A percentile compares a stretch with the other conserved stretches of the same genome.
These are phyloP conservation scores for Pelosia muscerda DNA, from an alignment of 2,888 invertebrate genomes.

Conservation along the genomic window DNA sequence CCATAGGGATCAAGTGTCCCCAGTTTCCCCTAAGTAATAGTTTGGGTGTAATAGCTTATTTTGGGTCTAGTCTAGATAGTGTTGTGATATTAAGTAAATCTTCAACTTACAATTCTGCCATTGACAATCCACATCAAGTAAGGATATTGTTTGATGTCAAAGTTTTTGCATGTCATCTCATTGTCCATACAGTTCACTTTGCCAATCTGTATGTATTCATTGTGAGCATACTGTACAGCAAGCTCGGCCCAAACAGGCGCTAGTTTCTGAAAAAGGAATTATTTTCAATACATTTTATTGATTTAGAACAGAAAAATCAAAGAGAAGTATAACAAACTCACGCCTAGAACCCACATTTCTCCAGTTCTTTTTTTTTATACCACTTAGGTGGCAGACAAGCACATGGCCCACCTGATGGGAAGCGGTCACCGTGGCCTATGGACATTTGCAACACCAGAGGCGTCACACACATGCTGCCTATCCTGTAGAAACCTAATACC, in stretches of 20 bases:
- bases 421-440: too few relatives aligned
- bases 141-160: conserved; percentile 95
- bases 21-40: too few relatives aligned
- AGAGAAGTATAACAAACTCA: background rate
- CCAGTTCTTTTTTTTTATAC: too few relatives aligned
- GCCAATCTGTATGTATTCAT: conserved; percentile 90
- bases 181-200: conserved; percentile 95
- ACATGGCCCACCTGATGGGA: too few relatives aligned
- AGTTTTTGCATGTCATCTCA: conserved; percentile 91
- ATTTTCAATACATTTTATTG: background rate
- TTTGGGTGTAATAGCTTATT: background rate
- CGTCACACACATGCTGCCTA: too few relatives aligned
- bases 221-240: conserved; percentile 89
- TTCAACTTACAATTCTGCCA: conserved; percentile 91
- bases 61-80: background rate
- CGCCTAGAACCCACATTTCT: too few relatives aligned
- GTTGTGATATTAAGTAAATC: too few relatives aligned
- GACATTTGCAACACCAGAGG: too few relatives aligned
- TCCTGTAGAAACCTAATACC: too few relatives aligned
- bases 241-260: conserved; percentile 95
- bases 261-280: conserved; percentile 87
- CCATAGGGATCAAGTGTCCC: too few relatives aligned
- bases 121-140: conserved; percentile 95
- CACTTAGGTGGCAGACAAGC: too few relatives aligned
- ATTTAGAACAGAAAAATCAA: too few relatives aligned